These are phyloP conservation scores for Xanthia icteritia DNA, from an alignment of 2,888 invertebrate species.

Conservation along the genomic window DNA sequence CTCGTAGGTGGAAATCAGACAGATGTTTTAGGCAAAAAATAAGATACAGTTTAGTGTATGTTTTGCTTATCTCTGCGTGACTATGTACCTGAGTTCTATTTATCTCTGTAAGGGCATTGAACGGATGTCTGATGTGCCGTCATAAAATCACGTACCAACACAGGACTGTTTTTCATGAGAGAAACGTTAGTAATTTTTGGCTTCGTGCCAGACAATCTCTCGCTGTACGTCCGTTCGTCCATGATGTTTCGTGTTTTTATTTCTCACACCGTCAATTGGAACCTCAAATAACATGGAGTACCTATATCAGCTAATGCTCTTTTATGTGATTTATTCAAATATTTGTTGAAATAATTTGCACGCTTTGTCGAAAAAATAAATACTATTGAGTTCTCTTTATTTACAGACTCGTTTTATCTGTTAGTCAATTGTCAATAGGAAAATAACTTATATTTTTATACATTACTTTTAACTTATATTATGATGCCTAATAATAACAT, in stretches of 20 bases:
- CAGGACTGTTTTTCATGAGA: constrained; percentile 76
- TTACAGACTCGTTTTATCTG: not conserved
- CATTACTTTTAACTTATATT: too few species aligned
- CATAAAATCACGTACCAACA: constrained; percentile 68
- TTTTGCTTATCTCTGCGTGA: constrained; percentile 15
- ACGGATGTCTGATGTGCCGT: constrained; percentile 64
- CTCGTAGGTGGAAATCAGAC: not conserved
- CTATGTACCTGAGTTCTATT: constrained; percentile 33
- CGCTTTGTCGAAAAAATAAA: not conserved
- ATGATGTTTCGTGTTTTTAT: constrained; percentile 80
- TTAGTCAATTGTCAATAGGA: not conserved
- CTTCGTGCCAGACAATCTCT: constrained; percentile 80
- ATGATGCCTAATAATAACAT: not conserved
- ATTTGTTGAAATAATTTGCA: constrained; percentile 9
- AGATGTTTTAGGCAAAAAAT: constrained; percentile 14
- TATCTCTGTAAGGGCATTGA: constrained; percentile 65
- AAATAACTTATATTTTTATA: not conserved
- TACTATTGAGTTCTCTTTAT: constrained; percentile 13
- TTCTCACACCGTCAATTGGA: constrained; percentile 81
- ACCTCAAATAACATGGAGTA: constrained; percentile 68
- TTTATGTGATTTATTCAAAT: constrained; percentile 13
- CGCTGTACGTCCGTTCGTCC: constrained; percentile 73
- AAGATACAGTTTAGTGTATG: not conserved
- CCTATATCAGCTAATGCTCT: constrained; percentile 34
- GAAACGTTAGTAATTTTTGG: constrained; percentile 83